Evolutionary conservation across 2,113 vertebrate genomes (phyloP), one percentile per base, ranked within the genome.

Genomic region (Leptodactylus fuscus): DNA sequence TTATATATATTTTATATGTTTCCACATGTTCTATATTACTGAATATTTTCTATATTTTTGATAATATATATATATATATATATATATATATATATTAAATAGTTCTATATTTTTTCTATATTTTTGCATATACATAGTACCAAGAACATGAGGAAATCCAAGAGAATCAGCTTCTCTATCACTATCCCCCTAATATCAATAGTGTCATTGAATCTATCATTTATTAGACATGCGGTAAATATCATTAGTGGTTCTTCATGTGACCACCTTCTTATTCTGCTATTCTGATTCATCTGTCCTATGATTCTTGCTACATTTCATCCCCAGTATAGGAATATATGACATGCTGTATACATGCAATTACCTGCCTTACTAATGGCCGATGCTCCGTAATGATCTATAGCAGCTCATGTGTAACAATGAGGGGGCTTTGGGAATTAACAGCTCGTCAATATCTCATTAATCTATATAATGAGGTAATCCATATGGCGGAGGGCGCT

Each of bases 361-460:
- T 38, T 15, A 36, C 77, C 20, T 60, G 15, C 38, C 29, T 18
- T n/a, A 29, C 32, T 80, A 80, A 62, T 62, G 53, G 62, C 53
- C 55, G 27, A 1, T 29, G 27, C 53, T 15, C 34, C 53, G 34
- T 79, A 79, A 36, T 76, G 46, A 76, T 51, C 74, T 49, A 51
- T 76, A 51, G 32, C 27, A 27, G 46, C 41, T 48, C 44, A 58
- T n/a, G 24, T 18, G 46, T 20, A n/a, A n/a, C n/a, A n/a, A n/a
- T n/a, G n/a, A 58, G 32, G 11, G 20, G 55, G 20, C 20, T 53
- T 6, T 5, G 51, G 13, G 34, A 62, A 60, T 62, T 20, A 44
- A 65, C 11, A 46, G 46, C 55, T 22, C 38, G 24, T 44, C 58
- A 60, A 62, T 80, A 80, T 60, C 77, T 44, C n/a, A 81, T 62